phyloP scores from a whole-genome alignment of 2,113 vertebrate species.

The Pogona vitticeps region DNA sequence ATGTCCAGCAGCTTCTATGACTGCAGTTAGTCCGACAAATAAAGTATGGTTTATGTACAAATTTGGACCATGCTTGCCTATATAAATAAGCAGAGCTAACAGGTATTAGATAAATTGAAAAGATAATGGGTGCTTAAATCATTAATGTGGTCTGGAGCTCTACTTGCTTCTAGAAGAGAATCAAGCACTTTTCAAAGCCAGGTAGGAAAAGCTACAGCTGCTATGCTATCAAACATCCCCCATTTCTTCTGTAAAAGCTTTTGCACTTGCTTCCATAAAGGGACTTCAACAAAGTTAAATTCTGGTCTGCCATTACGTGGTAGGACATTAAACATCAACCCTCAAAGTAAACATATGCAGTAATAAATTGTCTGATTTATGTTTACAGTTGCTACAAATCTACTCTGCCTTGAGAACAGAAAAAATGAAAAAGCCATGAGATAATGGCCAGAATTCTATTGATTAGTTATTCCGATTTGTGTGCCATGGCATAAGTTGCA shows the following conservation, averaged over 20 bases:
- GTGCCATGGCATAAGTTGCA: too few species aligned
- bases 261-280: slow-evolving; percentile 43
- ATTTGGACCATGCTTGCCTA: not conserved
- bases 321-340: too few species aligned
- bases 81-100: slow-evolving; percentile 29
- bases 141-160: slow-evolving; percentile 26
- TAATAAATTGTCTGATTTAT: too few species aligned
- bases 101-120: not conserved
- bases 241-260: slow-evolving; percentile 47
- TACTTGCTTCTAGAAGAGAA: slow-evolving; percentile 31
- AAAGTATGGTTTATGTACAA: not conserved
- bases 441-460: too few species aligned
- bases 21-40: not conserved
- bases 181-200: slow-evolving; percentile 42
- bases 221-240: slow-evolving; percentile 23
- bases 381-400: too few species aligned
- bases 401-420: too few species aligned
- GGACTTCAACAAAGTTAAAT: slow-evolving; percentile 49
- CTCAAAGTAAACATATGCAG: too few species aligned
- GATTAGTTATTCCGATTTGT: too few species aligned
- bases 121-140: not conserved
- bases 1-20: not conserved
- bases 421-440: too few species aligned
- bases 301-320: slow-evolving; percentile 17
- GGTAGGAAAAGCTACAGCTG: slow-evolving; percentile 22